These are phyloP conservation scores for Pammene aurita DNA, from an alignment of 2,888 invertebrate genomes.

Conservation along the genomic window DNA sequence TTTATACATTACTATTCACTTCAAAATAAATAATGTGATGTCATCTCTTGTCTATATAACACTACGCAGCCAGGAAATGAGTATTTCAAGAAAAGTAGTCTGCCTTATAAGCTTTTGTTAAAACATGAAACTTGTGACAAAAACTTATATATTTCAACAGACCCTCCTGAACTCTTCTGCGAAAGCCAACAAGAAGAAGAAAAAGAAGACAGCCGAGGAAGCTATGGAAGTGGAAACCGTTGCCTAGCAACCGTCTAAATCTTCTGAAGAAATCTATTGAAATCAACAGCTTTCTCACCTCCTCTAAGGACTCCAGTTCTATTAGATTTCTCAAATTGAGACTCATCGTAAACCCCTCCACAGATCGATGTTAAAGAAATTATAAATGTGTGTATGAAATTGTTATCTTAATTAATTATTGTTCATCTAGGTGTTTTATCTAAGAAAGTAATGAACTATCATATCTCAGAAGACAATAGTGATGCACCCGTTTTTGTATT, in stretches of 20 bases:
- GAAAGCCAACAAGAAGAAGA: conserved; percentile 95
- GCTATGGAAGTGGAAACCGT: conserved; percentile 85
- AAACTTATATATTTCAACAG: conserved; percentile 66
- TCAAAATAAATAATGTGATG: neutral
- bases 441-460: conserved; percentile 17
- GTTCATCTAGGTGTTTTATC: conserved; percentile 35
- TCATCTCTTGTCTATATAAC: neutral
- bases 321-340: conserved; percentile 40
- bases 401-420: conserved; percentile 31
- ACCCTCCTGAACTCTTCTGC: conserved; percentile 89
- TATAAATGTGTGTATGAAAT: conserved; percentile 39
- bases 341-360: conserved; percentile 27
- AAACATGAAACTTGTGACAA: no score
- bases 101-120: no score
- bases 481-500: conserved; percentile 19
- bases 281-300: conserved; percentile 55
- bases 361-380: conserved; percentile 36
- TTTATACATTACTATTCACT: neutral
- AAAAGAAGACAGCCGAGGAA: conserved; percentile 88
- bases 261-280: conserved; percentile 46
- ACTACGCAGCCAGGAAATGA: no score
- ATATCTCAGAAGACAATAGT: conserved; percentile 25
- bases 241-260: conserved; percentile 62
- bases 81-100: no score
- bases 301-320: conserved; percentile 43